Evolutionary conservation across 2,888 invertebrate genomes (phyloP), one percentile per base, ranked within the genome.

Genomic region (Sphinx pinastri): DNA sequence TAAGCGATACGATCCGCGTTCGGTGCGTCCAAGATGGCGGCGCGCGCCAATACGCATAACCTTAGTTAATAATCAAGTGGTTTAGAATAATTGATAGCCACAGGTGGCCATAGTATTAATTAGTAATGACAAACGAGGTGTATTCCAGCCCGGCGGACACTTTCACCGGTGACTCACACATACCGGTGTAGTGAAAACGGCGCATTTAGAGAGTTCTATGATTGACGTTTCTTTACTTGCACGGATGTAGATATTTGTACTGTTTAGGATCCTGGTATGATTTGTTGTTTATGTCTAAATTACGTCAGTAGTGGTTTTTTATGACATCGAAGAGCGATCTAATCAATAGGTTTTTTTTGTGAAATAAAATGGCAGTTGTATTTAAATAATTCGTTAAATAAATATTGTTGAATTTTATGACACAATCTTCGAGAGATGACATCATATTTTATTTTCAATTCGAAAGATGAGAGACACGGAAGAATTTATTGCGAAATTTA

Each of bases 61-160:
- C 60, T 60, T 16, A 60, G 14, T n/a, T 16, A 60, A 45, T 49
- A 49, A 63, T 60, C 60, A 49, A 19, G 19, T 68, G 57, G 58
- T 57, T 49, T 47, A 68, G 68, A 12, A 12, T 25, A 45, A 31
- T 58, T 38, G 58, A 57, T 47, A 14, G 47, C 13, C 16, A 12
- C 60, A 54, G 52, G 60, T 55, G 60, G 31, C 38, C 38, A 45
- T 16, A 73, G 68, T 75, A 71, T 70, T 75, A 77, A 80, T 79
- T 75, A 77, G 67, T 72, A 67, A 73, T 72, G 72, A 72, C 76
- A 76, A 80, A 76, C 68, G 68, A 79, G 74, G 71, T 75, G 75
- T 76, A 75, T 76, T 77, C 71, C 75, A 79, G 25, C 16, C 31
- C 31, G 70, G 19, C 66, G 60, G 60, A 51, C 71, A 75, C 75